Conservation (phyloP, 2,113 vertebrate genomes). For the Sinocyclocheilus rhinocerous region DNA sequence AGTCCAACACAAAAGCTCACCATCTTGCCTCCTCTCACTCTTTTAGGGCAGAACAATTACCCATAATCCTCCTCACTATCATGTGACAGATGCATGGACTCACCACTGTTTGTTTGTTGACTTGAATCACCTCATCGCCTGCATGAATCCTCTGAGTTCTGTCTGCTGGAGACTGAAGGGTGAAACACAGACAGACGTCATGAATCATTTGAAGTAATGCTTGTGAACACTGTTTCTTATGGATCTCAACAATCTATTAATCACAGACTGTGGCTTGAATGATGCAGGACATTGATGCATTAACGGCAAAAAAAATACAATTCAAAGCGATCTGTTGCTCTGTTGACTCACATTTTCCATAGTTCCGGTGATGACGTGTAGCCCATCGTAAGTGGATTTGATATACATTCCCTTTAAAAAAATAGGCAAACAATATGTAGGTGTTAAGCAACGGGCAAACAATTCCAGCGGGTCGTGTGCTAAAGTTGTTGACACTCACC, state of each 20-base stretch:
- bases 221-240: background rate
- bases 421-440: background rate
- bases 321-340: background rate
- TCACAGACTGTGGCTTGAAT: background rate
- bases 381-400: constrained; percentile 95
- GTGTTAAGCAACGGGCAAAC: background rate
- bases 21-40: background rate
- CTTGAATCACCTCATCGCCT: constrained; percentile 94
- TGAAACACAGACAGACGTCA: constrained; percentile 19
- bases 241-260: background rate
- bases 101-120: constrained; percentile 95
- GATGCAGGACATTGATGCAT: background rate
- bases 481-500: constrained; percentile 75
- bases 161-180: constrained; percentile 89
- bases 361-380: constrained; percentile 95
- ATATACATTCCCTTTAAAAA: constrained; percentile 92
- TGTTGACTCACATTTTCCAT: constrained; percentile 91
- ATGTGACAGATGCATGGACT: constrained; percentile 62
- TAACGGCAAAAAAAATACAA: background rate
- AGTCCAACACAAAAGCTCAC: constrained; percentile 10
- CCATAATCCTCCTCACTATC: constrained; percentile 19
- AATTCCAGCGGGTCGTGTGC: background rate
- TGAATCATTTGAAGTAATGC: background rate
- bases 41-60: background rate
- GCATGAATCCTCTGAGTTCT: constrained; percentile 93